These are phyloP conservation scores for Mycteria americana DNA, from an alignment of 2,797 vertebrate species.

Conservation along the genomic window DNA sequence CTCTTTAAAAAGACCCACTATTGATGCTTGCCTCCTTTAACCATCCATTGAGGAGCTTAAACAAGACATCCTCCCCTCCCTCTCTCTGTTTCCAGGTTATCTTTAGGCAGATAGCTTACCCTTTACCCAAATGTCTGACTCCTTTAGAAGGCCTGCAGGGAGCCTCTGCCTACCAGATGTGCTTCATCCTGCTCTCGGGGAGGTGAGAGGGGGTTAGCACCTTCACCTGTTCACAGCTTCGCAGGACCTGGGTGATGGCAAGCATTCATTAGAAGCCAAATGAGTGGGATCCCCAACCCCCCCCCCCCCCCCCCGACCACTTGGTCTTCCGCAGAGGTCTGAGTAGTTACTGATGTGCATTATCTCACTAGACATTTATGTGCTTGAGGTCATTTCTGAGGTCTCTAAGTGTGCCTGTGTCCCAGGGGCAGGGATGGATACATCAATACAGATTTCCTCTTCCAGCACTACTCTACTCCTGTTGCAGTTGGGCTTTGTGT, in stretches of 20 bases:
- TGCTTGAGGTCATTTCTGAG: background rate
- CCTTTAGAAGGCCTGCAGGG: background rate
- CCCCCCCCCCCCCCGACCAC: background rate
- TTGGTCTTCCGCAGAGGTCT: background rate
- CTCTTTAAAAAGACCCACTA: background rate
- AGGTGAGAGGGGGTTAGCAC: background rate
- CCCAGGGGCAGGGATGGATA: background rate
- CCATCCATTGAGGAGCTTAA: background rate
- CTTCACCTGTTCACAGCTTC: slow-evolving; percentile 8
- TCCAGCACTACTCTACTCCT: background rate
- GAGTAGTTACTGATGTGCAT: background rate
- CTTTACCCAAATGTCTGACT: background rate
- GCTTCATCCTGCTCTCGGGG: background rate
- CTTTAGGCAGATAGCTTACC: background rate
- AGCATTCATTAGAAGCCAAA: background rate
- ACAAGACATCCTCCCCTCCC: background rate
- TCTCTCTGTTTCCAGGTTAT: background rate
- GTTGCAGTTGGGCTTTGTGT: background rate
- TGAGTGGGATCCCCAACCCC: background rate
- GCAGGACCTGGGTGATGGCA: background rate
- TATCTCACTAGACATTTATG: background rate
- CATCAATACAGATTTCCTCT: background rate
- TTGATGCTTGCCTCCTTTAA: background rate
- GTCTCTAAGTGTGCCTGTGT: background rate
- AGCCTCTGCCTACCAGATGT: background rate